Base-by-base conservation (phyloP, 2,888 invertebrate species). In the Nysson spinosus region DNA sequence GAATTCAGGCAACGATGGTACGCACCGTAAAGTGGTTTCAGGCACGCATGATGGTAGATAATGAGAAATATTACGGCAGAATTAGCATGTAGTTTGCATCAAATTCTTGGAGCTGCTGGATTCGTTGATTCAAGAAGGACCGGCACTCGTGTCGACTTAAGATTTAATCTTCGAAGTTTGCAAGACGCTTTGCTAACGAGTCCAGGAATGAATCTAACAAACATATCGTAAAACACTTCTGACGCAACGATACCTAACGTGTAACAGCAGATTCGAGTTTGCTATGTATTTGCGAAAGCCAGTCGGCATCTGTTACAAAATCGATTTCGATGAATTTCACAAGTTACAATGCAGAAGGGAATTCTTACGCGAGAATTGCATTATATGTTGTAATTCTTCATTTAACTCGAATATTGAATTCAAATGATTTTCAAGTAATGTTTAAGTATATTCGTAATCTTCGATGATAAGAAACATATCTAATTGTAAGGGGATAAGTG, bases 161-260 rank as follows among this genome's bases (percentile, higher is more conserved):
- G 62, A 56, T 68, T 62, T 68, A 30, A 40, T 51, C 22, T 7
- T 9, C 19, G 14, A 39, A 24, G 44, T 20, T 28, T 16, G 22
- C 20, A 19, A 24, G 42, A 16, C 49, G 47, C 47, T 51, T 28
- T 49, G n/a, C 66, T 46, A 67, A 66, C 67, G 34, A 66, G 47
- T 5, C 35, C 30, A 1, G 5, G 35, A 30, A 22, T 11, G 1
- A 50, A 50, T 60, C 50, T 32, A 40, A 44, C 58, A 42, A 37
- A 12, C 32, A 24, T 30, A 16, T 19, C 50, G 35, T 50, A 35
- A 67, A 67, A 14, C 52, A 66, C 49, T 58, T 26, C 26, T 6
- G 28, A 42, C 46, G 44, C 14, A 19, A 7, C 34, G 34, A 22
- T 39, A 47, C 24, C 24, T 19, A 19, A 37, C 47, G 37, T 47